Base-by-base conservation (phyloP, 2,888 invertebrate species). In the Cephalotes varians region DNA sequence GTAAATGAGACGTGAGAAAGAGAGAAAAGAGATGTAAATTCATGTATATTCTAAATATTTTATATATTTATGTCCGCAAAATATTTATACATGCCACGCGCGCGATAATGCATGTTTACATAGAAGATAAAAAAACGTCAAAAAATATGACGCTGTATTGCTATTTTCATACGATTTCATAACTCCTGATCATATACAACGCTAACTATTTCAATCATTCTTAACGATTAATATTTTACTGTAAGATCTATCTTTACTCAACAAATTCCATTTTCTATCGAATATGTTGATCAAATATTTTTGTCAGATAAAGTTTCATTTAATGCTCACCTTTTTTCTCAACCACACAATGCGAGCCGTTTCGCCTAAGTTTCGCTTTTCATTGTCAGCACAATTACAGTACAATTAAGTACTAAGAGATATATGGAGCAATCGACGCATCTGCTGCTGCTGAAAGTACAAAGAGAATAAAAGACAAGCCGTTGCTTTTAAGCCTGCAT, bases 111-210 rank as follows among this genome's bases (percentile, higher is more conserved):
- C 47, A 81, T 72, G n/a, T n/a, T n/a, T n/a, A 62, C 15, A 44
- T 69, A 54, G 51, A 54, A 28, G 51, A 81, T 58, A 40, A 40
- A 51, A 72, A 81, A 69, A 56, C 56, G 47, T 47, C 56, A 79
- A 79, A 56, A 47, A 37, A 49, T 69, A 58, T 44, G 9, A 54
- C 15, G 25, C 65, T 76, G n/a, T 72, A 80, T 21, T 64, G 64
- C 85, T 86, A 88, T 87, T 88, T 88, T 88, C 79, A 76, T 88
- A 88, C 74, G 49, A 86, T 83, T n/a, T 60, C 74, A 18, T 82
- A 69, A 85, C 81, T 65, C 60, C 80, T 72, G 65, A 74, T 25
- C 25, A 82, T 3, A 82, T 4, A 82, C 79, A 71, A 44, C 44
- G 82, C 76, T 73, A 28, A 71, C 34, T 49, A 40, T 51, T 31